Conservation (phyloP, 2,797 vertebrate species). For the Leuciscus waleckii region DNA sequence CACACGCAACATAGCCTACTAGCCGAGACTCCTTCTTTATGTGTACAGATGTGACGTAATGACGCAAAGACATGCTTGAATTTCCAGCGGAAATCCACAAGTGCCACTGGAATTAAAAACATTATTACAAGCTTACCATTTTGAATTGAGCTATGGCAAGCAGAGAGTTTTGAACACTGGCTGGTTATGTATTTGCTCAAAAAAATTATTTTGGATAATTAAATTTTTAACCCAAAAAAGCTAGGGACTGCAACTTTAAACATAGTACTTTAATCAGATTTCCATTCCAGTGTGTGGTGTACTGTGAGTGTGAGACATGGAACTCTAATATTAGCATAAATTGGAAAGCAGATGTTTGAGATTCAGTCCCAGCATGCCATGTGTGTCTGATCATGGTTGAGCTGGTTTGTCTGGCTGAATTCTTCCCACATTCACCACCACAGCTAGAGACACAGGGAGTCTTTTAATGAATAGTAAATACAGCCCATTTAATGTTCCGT, state of each 20-base stretch:
- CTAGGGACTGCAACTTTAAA: neutral
- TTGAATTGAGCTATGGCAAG: no score
- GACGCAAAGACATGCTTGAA: no score
- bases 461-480: constrained; percentile 45
- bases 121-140: no score
- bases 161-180: no score
- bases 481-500: constrained; percentile 16
- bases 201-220: no score
- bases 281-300: neutral
- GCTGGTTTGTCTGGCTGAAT: neutral
- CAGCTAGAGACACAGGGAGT: constrained; percentile 27
- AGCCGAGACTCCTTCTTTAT: no score
- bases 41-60: no score
- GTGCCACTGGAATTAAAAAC: no score
- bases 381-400: constrained; percentile 28
- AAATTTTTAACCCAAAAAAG: no score
- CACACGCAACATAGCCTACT: no score
- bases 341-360: constrained; percentile 35
- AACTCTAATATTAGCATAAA: constrained; percentile 31
- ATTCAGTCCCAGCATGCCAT: constrained; percentile 24
- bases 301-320: neutral
- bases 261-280: neutral
- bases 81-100: no score
- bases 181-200: no score
- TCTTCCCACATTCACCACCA: constrained; percentile 21